Evolutionary conservation across 2,888 invertebrate species (phyloP).

Genomic region (Aphrophora alni): DNA sequence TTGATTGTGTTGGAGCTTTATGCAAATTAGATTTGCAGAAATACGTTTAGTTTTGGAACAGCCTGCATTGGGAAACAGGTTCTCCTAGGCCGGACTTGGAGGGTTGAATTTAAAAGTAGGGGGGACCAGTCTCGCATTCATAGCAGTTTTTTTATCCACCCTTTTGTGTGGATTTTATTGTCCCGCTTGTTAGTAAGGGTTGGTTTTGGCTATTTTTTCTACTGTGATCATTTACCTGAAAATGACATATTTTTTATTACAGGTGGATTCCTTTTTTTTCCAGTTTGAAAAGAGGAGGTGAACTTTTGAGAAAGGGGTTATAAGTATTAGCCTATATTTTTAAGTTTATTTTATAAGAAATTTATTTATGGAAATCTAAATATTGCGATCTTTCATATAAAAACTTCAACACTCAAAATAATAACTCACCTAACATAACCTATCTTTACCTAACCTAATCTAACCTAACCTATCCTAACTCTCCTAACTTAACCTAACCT

Average conservation of each 20-base stretch:
- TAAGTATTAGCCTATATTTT: too few relatives aligned
- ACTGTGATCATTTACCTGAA: not conserved
- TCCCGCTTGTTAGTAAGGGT: constrained; percentile 6
- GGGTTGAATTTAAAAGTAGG: not conserved
- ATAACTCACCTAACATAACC: too few relatives aligned
- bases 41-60: not conserved
- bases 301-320: too few relatives aligned
- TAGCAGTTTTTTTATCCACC: not conserved
- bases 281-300: too few relatives aligned
- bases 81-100: not conserved
- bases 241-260: not conserved
- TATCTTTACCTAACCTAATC: too few relatives aligned
- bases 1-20: not conserved
- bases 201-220: not conserved
- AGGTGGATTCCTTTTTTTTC: not conserved
- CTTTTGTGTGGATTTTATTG: not conserved
- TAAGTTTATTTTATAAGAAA: too few relatives aligned
- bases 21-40: not conserved
- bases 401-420: too few relatives aligned
- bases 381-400: too few relatives aligned
- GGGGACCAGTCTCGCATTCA: not conserved
- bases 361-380: too few relatives aligned
- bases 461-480: too few relatives aligned
- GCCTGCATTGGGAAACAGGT: not conserved
- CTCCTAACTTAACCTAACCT: too few relatives aligned